A percentile compares a stretch with the other conserved stretches of the same genome.
Conservation (phyloP, 2,888 invertebrate species). For the Prionchulus punctatus region DNA sequence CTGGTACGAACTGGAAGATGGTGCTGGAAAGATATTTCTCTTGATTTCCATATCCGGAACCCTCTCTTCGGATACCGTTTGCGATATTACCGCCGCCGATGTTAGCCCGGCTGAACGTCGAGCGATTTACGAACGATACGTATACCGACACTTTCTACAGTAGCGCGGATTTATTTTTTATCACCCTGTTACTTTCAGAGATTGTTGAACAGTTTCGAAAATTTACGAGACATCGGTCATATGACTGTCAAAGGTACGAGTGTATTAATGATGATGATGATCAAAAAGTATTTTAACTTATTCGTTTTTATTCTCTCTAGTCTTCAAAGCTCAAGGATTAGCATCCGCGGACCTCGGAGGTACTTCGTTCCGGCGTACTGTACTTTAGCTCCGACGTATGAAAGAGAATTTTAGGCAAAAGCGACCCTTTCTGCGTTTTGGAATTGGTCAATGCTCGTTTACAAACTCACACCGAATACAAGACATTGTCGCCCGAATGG, state of each 20-base stretch:
- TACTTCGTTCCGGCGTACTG: background rate
- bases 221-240: conserved; percentile 73
- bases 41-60: conserved; percentile 84
- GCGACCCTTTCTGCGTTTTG: conserved; percentile 92
- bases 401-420: conserved; percentile 44
- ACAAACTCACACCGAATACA: conserved; percentile 92
- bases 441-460: conserved; percentile 86
- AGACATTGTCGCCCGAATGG: conserved; percentile 83
- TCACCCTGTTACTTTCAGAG: no score
- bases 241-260: no score
- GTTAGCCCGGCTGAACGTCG: no score
- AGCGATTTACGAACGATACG: no score
- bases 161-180: no score
- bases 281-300: no score
- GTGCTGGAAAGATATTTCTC: conserved; percentile 59
- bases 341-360: conserved; percentile 89
- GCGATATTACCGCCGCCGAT: background rate
- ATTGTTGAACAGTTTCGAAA: conserved; percentile 51
- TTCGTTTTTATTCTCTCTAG: conserved; percentile 41
- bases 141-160: no score
- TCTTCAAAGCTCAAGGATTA: conserved; percentile 61
- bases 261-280: background rate
- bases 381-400: background rate
- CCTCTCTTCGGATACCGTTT: conserved; percentile 51
- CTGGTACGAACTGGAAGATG: conserved; percentile 75